Evolutionary conservation across 2,113 vertebrate genomes (phyloP).

Genomic region (Thinocorus orbignyianus): DNA sequence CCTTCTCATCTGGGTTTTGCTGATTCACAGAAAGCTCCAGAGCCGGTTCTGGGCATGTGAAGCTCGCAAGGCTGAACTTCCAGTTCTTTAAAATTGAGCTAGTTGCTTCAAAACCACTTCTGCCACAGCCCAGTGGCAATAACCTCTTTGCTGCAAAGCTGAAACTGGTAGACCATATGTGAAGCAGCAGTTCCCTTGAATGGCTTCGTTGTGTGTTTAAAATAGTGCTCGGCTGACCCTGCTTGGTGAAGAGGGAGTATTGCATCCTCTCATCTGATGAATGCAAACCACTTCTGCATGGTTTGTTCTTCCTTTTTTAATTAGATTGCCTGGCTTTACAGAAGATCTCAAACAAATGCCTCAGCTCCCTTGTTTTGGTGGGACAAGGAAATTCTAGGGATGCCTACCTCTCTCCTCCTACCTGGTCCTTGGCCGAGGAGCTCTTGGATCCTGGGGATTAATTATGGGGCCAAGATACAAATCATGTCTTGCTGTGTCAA

Average conservation of each 20-base stretch:
- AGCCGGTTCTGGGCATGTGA: neutral
- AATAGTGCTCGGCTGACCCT: constrained; percentile 29
- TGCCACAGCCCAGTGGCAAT: neutral
- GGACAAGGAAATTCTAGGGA: neutral
- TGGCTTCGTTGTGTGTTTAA: rapidly evolving
- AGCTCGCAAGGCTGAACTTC: neutral
- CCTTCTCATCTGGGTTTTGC: neutral
- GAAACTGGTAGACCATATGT: neutral
- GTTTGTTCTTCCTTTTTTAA: neutral
- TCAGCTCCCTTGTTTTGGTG: neutral
- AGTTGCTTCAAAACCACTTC: neutral
- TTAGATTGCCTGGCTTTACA: neutral
- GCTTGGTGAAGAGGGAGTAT: neutral
- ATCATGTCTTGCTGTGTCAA: rapidly evolving
- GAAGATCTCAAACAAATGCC: neutral
- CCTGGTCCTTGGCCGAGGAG: neutral
- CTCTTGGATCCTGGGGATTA: rapidly evolving
- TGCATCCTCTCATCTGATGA: neutral
- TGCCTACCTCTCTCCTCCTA: neutral
- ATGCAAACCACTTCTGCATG: rapidly evolving
- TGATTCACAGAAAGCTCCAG: neutral
- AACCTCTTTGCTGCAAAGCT: rapidly evolving
- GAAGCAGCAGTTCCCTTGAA: neutral
- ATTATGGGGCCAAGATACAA: neutral
- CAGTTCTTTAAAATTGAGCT: neutral